phyloP scores from a whole-genome alignment of 2,113 vertebrate species.

The Ptilonorhynchus violaceus region DNA sequence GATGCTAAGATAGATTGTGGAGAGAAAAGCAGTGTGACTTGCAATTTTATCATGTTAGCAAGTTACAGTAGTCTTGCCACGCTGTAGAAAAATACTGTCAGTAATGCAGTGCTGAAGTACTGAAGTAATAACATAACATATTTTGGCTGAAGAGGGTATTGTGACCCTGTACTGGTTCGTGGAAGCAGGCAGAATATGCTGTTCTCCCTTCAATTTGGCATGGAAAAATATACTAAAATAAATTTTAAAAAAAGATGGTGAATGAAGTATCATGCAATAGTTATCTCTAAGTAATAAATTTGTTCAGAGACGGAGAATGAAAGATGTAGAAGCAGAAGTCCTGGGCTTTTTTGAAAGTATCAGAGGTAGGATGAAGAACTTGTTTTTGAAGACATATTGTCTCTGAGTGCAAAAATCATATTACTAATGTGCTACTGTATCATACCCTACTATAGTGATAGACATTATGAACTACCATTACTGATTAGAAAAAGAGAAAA shows the following conservation, averaged over 20 bases:
- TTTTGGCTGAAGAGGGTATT: background rate
- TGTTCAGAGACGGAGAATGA: background rate
- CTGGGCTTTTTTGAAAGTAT: background rate
- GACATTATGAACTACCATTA: background rate
- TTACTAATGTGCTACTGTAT: background rate
- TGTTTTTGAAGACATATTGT: background rate
- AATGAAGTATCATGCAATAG: background rate
- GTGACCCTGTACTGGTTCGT: background rate
- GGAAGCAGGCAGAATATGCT: background rate
- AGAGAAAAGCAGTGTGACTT: background rate
- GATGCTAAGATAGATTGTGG: background rate
- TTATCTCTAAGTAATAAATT: background rate
- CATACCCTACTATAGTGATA: background rate
- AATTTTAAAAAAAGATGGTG: background rate
- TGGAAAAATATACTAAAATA: background rate
- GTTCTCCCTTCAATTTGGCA: background rate
- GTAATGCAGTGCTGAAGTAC: background rate
- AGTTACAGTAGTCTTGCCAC: background rate
- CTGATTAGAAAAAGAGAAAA: background rate
- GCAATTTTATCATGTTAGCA: background rate
- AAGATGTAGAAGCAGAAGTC: background rate
- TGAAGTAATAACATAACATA: background rate
- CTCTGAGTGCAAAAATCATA: background rate
- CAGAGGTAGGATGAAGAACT: background rate
- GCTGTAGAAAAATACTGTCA: background rate